phyloP scores from a whole-genome alignment of 2,797 vertebrate species.

The Rhynchonycteris naso region DNA sequence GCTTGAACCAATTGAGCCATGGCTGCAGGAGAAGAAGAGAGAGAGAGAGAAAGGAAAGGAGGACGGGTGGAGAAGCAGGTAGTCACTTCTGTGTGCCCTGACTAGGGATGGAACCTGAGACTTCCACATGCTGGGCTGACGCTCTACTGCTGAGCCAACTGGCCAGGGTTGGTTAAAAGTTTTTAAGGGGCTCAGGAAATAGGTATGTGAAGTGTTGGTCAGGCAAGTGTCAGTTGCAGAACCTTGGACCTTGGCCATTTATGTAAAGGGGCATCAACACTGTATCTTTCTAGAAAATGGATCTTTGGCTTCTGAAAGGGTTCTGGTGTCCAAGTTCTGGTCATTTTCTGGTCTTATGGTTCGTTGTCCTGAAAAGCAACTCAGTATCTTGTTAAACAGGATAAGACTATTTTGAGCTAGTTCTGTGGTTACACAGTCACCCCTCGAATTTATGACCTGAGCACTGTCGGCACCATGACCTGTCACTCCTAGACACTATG shows the following conservation, averaged over 20 bases:
- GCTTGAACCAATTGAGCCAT: too few species aligned
- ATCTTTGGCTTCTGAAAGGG: not conserved
- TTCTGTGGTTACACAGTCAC: not conserved
- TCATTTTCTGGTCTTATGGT: not conserved
- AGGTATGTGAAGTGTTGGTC: not conserved
- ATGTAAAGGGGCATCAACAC: not conserved
- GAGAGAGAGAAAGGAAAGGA: too few species aligned
- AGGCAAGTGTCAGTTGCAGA: not conserved
- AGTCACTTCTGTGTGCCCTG: too few species aligned
- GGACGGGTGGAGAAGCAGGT: too few species aligned
- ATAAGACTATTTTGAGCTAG: not conserved
- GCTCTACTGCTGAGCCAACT: too few species aligned
- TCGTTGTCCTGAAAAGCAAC: not conserved
- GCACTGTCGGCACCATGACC: not conserved
- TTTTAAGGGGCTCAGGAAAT: not conserved
- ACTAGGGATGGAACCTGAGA: too few species aligned
- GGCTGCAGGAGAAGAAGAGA: too few species aligned
- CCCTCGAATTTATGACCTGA: too few species aligned
- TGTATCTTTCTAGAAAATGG: not conserved
- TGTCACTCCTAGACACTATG: not conserved
- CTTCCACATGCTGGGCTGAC: too few species aligned
- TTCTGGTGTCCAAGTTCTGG: not conserved
- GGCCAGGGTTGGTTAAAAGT: not conserved
- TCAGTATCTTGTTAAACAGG: not conserved
- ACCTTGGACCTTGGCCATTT: not conserved